Evolutionary conservation across 2,888 invertebrate species (phyloP).

Genomic region (Eumerus sabulonum): DNA sequence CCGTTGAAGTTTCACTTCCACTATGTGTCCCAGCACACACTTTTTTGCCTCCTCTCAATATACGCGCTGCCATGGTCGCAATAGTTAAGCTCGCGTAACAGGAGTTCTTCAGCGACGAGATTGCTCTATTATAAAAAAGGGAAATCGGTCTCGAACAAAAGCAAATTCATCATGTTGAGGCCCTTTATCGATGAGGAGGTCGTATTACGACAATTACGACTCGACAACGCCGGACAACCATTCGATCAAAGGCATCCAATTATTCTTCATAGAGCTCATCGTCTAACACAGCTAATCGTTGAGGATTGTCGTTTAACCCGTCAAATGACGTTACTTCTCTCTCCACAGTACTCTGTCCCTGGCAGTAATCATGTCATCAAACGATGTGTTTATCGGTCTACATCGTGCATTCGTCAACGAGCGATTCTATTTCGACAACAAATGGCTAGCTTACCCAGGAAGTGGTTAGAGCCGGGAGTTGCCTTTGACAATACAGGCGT

Average conservation of each 20-base stretch:
- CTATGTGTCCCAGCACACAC: too few relatives aligned
- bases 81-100: slow-evolving; percentile 1
- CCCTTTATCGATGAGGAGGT: slow-evolving; percentile 59
- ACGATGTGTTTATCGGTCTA: too few relatives aligned
- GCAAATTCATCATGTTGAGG: slow-evolving; percentile 36
- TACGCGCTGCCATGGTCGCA: too few relatives aligned
- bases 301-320: slow-evolving; percentile 43
- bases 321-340: slow-evolving; percentile 44
- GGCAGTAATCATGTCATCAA: too few relatives aligned
- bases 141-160: slow-evolving; percentile 21
- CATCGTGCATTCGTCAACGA: too few relatives aligned
- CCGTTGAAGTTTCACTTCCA: too few relatives aligned
- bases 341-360: too few relatives aligned
- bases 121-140: slow-evolving; percentile 8
- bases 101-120: slow-evolving; percentile 17
- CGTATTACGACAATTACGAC: slow-evolving; percentile 58
- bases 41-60: too few relatives aligned
- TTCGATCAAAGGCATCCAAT: slow-evolving; percentile 62
- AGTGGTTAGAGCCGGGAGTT: too few relatives aligned
- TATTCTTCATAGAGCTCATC: slow-evolving; percentile 55
- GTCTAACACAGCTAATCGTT: slow-evolving; percentile 40
- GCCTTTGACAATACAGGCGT: too few relatives aligned
- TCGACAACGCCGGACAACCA: slow-evolving; percentile 46
- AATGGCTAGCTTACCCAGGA: slow-evolving; percentile 42
- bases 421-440: slow-evolving; percentile 31